These are phyloP conservation scores for Peromyscus leucopus DNA, from an alignment of 2,113 vertebrate genomes.

Conservation along the genomic window DNA sequence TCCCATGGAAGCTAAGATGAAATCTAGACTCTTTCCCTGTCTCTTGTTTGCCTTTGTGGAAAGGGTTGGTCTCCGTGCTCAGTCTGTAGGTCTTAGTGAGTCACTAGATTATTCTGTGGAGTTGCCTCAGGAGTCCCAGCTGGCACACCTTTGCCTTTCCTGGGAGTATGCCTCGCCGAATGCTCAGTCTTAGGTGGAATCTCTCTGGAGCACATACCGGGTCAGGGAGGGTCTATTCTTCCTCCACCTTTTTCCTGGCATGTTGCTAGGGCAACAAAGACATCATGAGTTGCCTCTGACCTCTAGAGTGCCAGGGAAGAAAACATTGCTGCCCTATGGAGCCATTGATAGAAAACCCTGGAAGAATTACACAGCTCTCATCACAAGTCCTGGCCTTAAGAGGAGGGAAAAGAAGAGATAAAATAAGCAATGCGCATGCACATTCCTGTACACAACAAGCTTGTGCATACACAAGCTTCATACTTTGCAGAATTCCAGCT, in stretches of 20 bases:
- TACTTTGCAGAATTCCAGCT: neutral
- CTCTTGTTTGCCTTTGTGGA: neutral
- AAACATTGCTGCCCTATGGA: neutral
- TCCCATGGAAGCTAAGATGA: neutral
- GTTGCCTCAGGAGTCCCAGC: neutral
- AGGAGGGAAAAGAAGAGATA: neutral
- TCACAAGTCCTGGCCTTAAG: neutral
- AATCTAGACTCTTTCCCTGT: neutral
- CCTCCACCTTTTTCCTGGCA: neutral
- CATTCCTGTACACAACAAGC: neutral
- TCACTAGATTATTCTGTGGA: neutral
- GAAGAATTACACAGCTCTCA: neutral
- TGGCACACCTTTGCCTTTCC: neutral
- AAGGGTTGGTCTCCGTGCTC: neutral
- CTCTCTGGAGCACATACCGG: conserved; percentile 28
- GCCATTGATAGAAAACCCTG: neutral
- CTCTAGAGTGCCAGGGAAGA: neutral
- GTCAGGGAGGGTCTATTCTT: neutral
- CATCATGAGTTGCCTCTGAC: neutral
- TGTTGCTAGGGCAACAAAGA: neutral
- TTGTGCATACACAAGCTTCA: neutral
- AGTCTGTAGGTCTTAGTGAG: neutral
- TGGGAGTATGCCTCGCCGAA: neutral
- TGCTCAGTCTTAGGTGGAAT: neutral
- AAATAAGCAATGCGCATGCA: neutral